These are phyloP conservation scores for Sarcophaga carnaria DNA, from an alignment of 2,888 invertebrate genomes.

Conservation along the genomic window DNA sequence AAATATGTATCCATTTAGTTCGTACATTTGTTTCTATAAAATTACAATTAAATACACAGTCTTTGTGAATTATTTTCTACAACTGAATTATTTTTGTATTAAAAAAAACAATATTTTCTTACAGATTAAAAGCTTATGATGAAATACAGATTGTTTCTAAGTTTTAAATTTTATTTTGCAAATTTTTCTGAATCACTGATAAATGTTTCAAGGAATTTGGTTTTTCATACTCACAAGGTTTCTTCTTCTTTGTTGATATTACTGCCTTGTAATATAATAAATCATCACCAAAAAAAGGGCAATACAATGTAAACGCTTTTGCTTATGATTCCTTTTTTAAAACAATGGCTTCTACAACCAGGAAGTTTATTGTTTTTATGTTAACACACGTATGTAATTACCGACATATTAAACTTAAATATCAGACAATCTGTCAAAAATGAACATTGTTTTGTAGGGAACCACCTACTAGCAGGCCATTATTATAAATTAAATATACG, in stretches of 20 bases:
- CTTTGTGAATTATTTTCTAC: background rate
- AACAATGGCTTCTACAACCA: constrained; percentile 46
- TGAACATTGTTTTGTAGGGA: constrained; percentile 44
- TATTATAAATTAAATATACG: constrained; percentile 35
- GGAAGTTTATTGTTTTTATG: constrained; percentile 57
- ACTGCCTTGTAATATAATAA: background rate
- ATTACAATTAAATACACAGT: background rate
- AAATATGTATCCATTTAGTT: background rate
- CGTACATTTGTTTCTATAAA: background rate
- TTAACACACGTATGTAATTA: constrained; percentile 64
- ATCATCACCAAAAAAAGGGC: background rate
- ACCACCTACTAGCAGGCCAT: constrained; percentile 58
- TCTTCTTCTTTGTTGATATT: constrained; percentile 11
- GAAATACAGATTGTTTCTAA: background rate
- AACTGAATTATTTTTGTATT: background rate
- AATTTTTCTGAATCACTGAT: background rate
- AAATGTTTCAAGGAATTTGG: constrained; percentile 22
- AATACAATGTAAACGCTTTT: background rate
- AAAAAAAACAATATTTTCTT: too few species aligned
- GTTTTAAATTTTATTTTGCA: background rate
- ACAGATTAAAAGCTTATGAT: background rate
- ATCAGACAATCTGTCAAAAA: constrained; percentile 68
- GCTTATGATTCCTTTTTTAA: constrained; percentile 12
- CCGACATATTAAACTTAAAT: constrained; percentile 62
- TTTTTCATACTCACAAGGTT: background rate